Conservation (phyloP, 64 coral and sea anemone species). For the Anthopleura sola region DNA sequence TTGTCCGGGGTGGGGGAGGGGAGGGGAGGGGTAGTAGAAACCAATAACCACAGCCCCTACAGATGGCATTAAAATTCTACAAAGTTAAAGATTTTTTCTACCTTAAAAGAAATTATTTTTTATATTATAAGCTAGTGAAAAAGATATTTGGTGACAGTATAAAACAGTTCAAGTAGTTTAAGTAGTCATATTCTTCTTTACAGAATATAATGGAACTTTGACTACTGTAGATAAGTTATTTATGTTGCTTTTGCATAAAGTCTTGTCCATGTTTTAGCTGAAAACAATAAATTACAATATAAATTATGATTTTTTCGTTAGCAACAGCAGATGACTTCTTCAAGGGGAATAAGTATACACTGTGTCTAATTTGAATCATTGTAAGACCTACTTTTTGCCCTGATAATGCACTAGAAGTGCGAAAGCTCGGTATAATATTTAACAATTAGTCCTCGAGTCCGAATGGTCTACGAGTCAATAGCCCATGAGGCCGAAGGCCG, state of each 20-base stretch:
- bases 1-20: no score
- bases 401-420: no score
- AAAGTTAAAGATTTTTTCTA: not conserved
- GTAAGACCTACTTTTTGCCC: no score
- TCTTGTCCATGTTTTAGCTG: constrained; percentile 39
- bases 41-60: not conserved
- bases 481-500: no score
- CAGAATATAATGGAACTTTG: not conserved
- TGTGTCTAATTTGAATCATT: no score
- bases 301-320: no score
- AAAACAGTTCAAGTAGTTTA: not conserved
- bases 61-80: not conserved
- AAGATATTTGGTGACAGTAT: not conserved
- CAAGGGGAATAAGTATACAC: no score
- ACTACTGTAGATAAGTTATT: constrained; percentile 1
- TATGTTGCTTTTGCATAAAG: constrained; percentile 14
- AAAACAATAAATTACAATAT: constrained; percentile 8
- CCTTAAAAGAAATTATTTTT: not conserved
- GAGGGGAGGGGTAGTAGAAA: no score
- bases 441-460: no score
- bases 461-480: no score
- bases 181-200: not conserved
- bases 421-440: no score
- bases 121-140: not conserved
- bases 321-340: no score